Conservation (phyloP, 2,113 vertebrate genomes). For the Lophochroa leadbeateri region DNA sequence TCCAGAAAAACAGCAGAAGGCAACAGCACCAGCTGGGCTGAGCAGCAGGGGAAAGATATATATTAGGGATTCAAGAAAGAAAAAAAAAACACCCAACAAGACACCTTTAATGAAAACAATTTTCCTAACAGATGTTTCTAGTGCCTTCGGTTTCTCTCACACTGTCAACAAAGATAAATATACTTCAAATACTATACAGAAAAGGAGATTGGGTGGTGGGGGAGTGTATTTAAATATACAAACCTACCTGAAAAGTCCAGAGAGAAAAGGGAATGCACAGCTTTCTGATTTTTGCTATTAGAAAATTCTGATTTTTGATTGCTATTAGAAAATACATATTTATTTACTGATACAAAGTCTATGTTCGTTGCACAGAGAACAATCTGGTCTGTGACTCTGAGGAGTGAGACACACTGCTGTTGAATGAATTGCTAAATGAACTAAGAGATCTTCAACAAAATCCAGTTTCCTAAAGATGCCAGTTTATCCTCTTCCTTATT, state of each 20-base stretch:
- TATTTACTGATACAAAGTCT: not conserved
- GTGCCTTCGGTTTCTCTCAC: not conserved
- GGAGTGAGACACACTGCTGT: not conserved
- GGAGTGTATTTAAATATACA: not conserved
- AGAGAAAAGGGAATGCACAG: not conserved
- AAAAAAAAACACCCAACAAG: not conserved
- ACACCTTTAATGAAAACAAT: slow-evolving; percentile 3
- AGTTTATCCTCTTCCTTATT: not conserved
- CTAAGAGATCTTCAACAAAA: not conserved
- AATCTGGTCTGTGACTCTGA: not conserved
- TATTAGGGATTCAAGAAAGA: not conserved
- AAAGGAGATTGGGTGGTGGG: not conserved
- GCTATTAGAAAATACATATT: not conserved
- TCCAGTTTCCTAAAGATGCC: not conserved
- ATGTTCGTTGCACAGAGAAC: not conserved
- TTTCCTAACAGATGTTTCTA: slow-evolving; percentile 34
- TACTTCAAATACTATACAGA: not conserved
- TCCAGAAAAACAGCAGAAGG: not conserved
- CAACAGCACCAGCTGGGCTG: not conserved
- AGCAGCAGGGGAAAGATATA: not conserved
- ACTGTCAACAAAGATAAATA: slow-evolving; percentile 1
- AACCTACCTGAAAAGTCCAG: not conserved
- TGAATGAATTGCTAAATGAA: not conserved
- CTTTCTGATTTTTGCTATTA: not conserved
- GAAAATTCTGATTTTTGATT: not conserved